Conservation (phyloP, 2,888 invertebrate genomes). For the Pomacea canaliculata region DNA sequence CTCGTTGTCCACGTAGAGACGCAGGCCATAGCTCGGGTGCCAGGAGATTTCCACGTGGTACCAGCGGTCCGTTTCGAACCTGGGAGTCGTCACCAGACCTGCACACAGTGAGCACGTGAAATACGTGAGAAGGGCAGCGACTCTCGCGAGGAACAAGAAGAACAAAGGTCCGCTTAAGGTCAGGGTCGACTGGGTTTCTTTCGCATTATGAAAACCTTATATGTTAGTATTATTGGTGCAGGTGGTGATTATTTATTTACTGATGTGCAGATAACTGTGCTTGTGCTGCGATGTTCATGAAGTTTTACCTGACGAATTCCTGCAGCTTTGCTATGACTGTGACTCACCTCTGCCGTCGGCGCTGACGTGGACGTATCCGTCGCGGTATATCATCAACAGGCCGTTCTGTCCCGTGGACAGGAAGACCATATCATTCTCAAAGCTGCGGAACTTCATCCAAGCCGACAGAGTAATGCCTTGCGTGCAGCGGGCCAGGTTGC, state of each 20-base stretch:
- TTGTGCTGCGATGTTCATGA: too few relatives aligned
- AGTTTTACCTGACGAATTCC: too few relatives aligned
- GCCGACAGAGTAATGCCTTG: conserved; percentile 62
- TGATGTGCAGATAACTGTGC: too few relatives aligned
- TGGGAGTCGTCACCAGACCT: conserved; percentile 37
- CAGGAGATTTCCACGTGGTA: conserved; percentile 64
- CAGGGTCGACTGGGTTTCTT: too few relatives aligned
- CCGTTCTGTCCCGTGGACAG: conserved; percentile 60
- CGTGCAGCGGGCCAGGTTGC: conserved; percentile 48
- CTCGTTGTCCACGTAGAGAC: conserved; percentile 54
- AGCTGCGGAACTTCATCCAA: conserved; percentile 60
- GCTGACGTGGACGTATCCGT: conserved; percentile 52
- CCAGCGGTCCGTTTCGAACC: conserved; percentile 52
- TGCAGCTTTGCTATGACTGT: too few relatives aligned
- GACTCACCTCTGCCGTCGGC: conserved; percentile 39
- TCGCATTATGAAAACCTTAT: too few relatives aligned
- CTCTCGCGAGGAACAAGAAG: too few relatives aligned
- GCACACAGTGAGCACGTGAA: neutral
- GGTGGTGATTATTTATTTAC: too few relatives aligned
- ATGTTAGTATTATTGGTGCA: too few relatives aligned
- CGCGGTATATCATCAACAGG: conserved; percentile 55
- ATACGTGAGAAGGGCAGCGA: too few relatives aligned
- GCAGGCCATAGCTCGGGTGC: conserved; percentile 58
- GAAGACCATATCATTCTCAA: conserved; percentile 60
- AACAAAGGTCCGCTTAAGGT: too few relatives aligned